Base-by-base conservation (phyloP, 2,888 invertebrate species). In the Rotaria sp. region DNA sequence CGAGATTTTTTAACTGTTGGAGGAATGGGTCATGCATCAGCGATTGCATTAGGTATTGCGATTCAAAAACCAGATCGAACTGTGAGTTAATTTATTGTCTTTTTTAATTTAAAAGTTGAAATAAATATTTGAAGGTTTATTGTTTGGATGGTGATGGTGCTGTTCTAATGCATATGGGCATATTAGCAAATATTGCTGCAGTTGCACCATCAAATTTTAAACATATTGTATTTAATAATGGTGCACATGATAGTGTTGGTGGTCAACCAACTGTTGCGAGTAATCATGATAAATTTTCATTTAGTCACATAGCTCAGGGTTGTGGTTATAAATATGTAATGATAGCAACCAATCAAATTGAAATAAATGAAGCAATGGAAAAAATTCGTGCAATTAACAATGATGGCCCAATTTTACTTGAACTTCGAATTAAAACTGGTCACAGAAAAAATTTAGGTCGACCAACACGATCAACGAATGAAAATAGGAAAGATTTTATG, bases 401-500 rank as follows among this genome's bases (percentile, higher is more conserved):
- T 41, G 88, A 88, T 30, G 92, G 92, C 24, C 92, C 92, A 21
- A 89, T 89, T 55, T 87, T 92, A 67, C 88, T 92, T 55, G 92
- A 92, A 88, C 88, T 92, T 26, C 90, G 90, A 88, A 89, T 90
- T 50, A 88, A 88, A 18, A 88, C 88, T 80, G 92, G 92, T 7
- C 90, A 90, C 84, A 88, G 92, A 50, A 90, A 90, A 86, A 89
- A 91, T 88, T 88, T 92, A 48, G 92, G 92, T 26, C 88, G 92
- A 59, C 92, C 92, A 24, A 91, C 91, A 35, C 88, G 90, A 24
- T 90, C 90, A n/a, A 91, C 92, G 2, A 88, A 89, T n/a, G 90
- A 92, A 87, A 92, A 92, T 88, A 92, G 92, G 88, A 88, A 89
- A 13, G 91, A 92, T 88, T 91, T 92, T 87, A 92, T 92, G 92